Evolutionary conservation across 2,797 vertebrate genomes (phyloP).

Genomic region (Pangasius krempfi): DNA sequence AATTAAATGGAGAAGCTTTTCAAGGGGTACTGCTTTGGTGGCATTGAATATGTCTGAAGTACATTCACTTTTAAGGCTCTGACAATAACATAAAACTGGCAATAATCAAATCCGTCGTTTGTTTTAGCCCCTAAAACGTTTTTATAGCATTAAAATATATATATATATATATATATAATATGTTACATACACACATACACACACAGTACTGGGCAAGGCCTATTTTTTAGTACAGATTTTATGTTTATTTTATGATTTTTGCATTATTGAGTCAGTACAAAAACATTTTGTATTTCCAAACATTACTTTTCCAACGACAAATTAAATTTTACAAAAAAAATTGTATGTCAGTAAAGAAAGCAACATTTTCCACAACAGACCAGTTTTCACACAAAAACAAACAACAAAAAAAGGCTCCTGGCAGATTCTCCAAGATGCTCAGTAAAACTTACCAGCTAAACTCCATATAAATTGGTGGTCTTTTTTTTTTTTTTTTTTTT

Average conservation of each 20-base stretch:
- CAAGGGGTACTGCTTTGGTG: not conserved
- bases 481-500: not conserved
- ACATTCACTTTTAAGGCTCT: not conserved
- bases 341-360: not conserved
- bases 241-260: not conserved
- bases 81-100: not conserved
- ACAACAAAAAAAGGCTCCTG: no score
- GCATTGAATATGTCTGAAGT: conserved; percentile 5
- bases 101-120: not conserved
- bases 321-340: not conserved
- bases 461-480: not conserved
- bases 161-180: not conserved
- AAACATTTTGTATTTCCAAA: not conserved
- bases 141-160: not conserved
- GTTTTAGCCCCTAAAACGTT: not conserved
- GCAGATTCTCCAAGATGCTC: not conserved
- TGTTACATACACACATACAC: no score
- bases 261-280: not conserved
- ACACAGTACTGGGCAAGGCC: no score
- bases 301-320: not conserved
- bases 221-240: not conserved
- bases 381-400: not conserved
- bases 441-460: not conserved
- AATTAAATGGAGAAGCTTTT: conserved; percentile 22
- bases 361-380: not conserved